Evolutionary conservation across 2,888 invertebrate species (phyloP), one percentile per base, ranked within the genome.

Genomic region (Platycheirus albimanus): DNA sequence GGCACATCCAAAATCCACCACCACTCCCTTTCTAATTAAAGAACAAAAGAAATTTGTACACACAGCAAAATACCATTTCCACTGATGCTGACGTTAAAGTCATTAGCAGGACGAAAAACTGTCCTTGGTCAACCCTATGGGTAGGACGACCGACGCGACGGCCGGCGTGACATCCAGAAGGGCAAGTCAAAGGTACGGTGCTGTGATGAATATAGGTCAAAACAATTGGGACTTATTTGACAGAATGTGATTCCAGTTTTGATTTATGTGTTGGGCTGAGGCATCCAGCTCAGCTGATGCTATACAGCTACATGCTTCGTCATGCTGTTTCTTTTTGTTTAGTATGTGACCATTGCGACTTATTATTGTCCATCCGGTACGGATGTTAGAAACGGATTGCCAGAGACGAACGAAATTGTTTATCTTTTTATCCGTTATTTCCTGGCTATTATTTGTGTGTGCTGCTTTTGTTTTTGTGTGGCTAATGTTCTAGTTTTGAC

Each of bases 171-270:
- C 36, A 38, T 36, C 19, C 30, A 56, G 7, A 20, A 15, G 2
- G 8, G 49, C 3, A n/a, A 24, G 36, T 10, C 1, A 56, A 56
- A 56, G 56, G 56, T 58, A 24, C 28, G 41, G 58, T 43, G n/a
- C 7, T 45, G 20, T 49, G 33, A 4, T 8, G 63, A 63, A 83
- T 78, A 56, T 83, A 72, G 83, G 83, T 83, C 83, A 78, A 43
- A 83, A 78, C 83, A 83, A 83, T 83, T 83, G 78, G 78, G 78
- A 83, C 49, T 83, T 78, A 78, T 83, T 72, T 74, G 83, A 83
- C 83, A 83, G 72, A 78, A 78, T 83, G 77, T 74, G 72, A 83
- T 77, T 83, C 72, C 49, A 52, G 72, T 78, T 83, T 83, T 83
- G 83, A 83, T 78, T 83, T 83, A 83, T 83, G 72, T 69, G 63